phyloP scores from a whole-genome alignment of 2,888 invertebrate genomes.

The Phyto melanocephala region DNA sequence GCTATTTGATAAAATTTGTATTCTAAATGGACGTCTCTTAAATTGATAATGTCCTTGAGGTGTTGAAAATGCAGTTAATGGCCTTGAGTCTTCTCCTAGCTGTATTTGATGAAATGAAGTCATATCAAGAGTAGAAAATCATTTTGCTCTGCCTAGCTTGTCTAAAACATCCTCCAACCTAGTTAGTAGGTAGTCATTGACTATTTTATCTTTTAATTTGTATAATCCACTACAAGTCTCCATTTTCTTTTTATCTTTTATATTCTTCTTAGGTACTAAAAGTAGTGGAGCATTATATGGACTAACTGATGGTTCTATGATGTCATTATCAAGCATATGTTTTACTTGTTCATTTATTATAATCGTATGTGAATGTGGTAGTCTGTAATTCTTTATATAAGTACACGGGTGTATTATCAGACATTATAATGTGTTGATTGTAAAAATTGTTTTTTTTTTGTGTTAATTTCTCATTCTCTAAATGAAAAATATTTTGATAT shows the following conservation, averaged over 20 bases:
- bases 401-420: neutral
- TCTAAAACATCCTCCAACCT: neutral
- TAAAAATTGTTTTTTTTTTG: neutral
- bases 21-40: neutral
- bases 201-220: neutral
- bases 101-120: neutral
- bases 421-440: neutral
- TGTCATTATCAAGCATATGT: neutral
- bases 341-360: slow-evolving; percentile 23
- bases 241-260: neutral
- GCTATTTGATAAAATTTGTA: neutral
- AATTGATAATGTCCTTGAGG: neutral
- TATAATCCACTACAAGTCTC: neutral
- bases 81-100: neutral
- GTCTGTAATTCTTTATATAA: neutral
- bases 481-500: neutral
- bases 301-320: neutral
- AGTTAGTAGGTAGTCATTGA: neutral
- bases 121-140: neutral
- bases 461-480: neutral
- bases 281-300: slow-evolving; percentile 9
- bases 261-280: neutral
- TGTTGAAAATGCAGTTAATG: neutral
- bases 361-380: neutral
- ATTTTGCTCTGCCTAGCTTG: neutral